Percentiles rank a stretch among this genome's conserved stretches.
phyloP scores from a whole-genome alignment of 2,113 vertebrate species.

The Gopherus flavomarginatus region DNA sequence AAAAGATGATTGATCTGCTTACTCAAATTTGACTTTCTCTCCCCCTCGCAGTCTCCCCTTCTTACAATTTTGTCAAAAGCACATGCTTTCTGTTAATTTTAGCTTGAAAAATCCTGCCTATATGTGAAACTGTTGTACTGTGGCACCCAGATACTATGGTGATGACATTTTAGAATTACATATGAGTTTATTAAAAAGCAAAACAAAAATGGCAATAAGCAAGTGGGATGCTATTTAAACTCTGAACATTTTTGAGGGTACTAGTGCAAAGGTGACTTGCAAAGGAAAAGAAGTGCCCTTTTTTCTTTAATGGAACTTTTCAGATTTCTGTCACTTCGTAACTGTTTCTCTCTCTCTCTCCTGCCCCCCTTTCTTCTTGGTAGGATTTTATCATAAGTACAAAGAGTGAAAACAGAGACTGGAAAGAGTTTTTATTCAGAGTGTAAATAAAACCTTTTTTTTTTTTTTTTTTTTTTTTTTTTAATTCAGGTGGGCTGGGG shows the following conservation, averaged over 20 bases:
- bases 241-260: background rate
- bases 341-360: background rate
- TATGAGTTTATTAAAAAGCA: background rate
- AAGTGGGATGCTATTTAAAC: no score
- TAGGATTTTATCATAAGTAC: background rate
- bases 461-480: no score
- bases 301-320: background rate
- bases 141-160: background rate
- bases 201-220: background rate
- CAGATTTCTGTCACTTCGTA: background rate
- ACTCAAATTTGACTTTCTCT: background rate
- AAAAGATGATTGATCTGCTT: background rate
- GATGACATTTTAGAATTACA: background rate
- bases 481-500: no score
- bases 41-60: rapidly evolving
- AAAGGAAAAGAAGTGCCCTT: background rate
- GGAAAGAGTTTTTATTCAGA: background rate
- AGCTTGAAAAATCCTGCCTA: background rate
- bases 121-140: background rate
- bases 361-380: background rate
- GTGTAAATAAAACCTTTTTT: no score
- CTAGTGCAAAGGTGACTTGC: background rate
- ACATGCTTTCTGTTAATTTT: background rate
- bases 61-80: background rate
- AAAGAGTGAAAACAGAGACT: background rate